Conservation (phyloP, 2,888 invertebrate genomes). For the Rugalucina vietnamica region DNA sequence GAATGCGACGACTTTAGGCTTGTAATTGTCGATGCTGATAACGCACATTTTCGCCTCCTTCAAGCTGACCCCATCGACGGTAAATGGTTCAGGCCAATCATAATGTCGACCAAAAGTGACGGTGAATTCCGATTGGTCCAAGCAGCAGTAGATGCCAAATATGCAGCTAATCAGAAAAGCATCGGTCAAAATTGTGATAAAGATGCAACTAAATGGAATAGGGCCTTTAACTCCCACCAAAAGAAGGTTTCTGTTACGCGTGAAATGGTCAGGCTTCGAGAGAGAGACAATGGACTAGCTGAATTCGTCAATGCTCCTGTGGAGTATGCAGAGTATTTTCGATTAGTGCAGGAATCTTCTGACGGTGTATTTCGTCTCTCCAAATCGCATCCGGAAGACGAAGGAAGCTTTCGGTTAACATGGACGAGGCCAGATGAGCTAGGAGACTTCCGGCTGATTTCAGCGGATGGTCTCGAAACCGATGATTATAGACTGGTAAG, state of each 20-base stretch:
- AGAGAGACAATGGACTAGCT: not conserved
- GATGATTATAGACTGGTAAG: constrained; percentile 32
- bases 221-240: not conserved
- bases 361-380: constrained; percentile 7
- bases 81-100: constrained; percentile 6
- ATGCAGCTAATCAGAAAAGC: no score
- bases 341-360: not conserved
- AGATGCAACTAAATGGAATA: not conserved
- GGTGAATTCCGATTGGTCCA: constrained; percentile 27
- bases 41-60: constrained; percentile 19
- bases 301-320: not conserved
- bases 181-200: not conserved
- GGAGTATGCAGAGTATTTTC: not conserved
- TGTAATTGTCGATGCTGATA: not conserved
- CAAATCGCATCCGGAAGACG: not conserved
- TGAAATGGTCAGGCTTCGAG: not conserved
- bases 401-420: constrained; percentile 24
- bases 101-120: not conserved
- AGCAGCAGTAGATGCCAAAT: not conserved
- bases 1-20: constrained; percentile 30
- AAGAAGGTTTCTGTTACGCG: not conserved
- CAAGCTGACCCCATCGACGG: constrained; percentile 23
- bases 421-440: constrained; percentile 20
- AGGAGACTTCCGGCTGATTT: constrained; percentile 34
- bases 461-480: constrained; percentile 19